A percentile compares a stretch with the other conserved stretches of the same genome.
phyloP scores from a whole-genome alignment of 2,888 invertebrate genomes.

The Eupsilia transversa region DNA sequence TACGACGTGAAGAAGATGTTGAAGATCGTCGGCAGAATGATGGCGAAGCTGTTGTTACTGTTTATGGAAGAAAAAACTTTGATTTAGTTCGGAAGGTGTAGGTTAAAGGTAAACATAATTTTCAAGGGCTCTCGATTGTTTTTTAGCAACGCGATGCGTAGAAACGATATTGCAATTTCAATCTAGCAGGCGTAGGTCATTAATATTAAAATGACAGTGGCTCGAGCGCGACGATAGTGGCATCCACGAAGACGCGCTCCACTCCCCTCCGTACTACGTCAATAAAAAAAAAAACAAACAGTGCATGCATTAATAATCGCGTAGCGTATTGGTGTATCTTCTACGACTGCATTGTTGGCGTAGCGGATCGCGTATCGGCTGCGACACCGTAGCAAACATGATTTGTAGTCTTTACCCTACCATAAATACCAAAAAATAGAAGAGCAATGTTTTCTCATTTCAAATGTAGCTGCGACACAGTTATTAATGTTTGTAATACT shows the following conservation, averaged over 20 bases:
- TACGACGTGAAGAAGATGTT: constrained; percentile 88
- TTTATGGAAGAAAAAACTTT: neutral
- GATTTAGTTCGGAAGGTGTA: neutral
- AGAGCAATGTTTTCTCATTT: neutral
- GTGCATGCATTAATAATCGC: neutral
- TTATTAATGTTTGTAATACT: neutral
- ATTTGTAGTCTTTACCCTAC: neutral
- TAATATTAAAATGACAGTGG: neutral
- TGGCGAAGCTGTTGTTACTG: constrained; percentile 89
- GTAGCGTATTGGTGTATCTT: neutral
- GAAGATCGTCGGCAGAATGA: constrained; percentile 91
- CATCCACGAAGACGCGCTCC: no score
- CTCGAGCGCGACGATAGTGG: neutral
- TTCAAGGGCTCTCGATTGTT: neutral
- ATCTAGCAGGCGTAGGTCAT: neutral
- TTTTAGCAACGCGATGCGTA: neutral
- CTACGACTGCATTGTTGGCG: neutral
- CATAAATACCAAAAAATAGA: neutral
- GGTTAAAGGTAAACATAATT: neutral
- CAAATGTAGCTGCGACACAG: neutral
- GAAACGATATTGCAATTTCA: neutral
- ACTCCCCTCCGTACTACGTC: no score
- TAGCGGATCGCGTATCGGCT: neutral
- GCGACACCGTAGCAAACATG: neutral
- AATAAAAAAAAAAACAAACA: no score